Evolutionary conservation across 1,140 invertebrate genomes (phyloP), one percentile per base, ranked within the genome.

Genomic region (Drosophila ficusphila): DNA sequence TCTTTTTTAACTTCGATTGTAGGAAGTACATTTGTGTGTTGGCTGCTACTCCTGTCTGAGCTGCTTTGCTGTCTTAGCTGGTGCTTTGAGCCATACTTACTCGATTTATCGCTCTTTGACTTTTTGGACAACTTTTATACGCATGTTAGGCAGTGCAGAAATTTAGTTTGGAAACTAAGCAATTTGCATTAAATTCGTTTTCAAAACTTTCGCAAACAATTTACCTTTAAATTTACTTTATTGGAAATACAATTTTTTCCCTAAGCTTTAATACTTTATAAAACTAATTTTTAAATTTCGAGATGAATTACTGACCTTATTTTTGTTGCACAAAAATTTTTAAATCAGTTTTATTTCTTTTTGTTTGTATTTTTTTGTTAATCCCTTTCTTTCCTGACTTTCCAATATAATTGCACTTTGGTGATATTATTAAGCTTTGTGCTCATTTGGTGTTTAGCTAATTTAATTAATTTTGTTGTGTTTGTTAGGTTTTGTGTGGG

Each of bases 71-170:
- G 33, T 52, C 23, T 60, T 53, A 38, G 31, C 31, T 34, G 33
- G 41, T 57, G 58, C 51, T 25, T 58, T 56, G 76, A 73, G 81
- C 76, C 29, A 88, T 86, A 86, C 81, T 86, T 86, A 86, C 81
- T 77, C 81, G 57, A 21, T 78, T 74, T 44, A 53, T 60, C 74
- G 62, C 72, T 44, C 72, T 33, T 44, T 42, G 67, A 73, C 81
- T 85, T 78, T 64, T 70, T 72, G 14, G 25, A 14, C 58, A 57
- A 58, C 8, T 68, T 74, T 79, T 62, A 51, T 47, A 48, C 64
- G 68, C 70, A 49, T 52, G 71, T 79, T 60, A 86, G 52, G 72
- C 82, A 70, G 81, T 86, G 81, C 81, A 76, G 21, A 42, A 70
- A 86, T 81, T 88, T 86, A 31, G 58, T 61, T 72, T 34, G 11